These are phyloP conservation scores for Perca flavescens DNA, from an alignment of 2,113 vertebrate species.

Conservation along the genomic window DNA sequence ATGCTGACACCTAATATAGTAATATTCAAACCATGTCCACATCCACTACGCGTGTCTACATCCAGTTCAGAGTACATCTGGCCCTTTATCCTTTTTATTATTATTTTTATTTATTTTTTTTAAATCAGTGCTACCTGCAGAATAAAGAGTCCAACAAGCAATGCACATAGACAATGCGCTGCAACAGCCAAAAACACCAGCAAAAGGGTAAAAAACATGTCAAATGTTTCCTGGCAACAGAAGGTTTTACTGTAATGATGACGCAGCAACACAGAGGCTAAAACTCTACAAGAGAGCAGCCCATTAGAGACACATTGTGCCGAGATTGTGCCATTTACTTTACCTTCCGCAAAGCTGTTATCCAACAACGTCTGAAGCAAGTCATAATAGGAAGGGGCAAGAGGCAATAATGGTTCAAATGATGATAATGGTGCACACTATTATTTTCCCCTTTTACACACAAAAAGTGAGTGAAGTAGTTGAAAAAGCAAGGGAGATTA, in stretches of 20 bases:
- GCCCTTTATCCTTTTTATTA: too few relatives aligned
- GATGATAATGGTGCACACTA: background rate
- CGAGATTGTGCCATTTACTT: background rate
- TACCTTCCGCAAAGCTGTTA: background rate
- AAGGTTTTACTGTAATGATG: constrained; percentile 7
- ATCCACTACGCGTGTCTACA: background rate
- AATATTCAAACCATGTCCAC: background rate
- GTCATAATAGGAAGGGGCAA: too few relatives aligned
- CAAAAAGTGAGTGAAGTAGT: background rate
- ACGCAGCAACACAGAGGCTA: background rate
- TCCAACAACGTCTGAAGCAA: background rate
- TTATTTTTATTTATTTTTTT: background rate
- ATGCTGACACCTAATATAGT: background rate
- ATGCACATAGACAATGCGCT: background rate
- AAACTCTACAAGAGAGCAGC: background rate
- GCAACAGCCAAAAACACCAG: background rate
- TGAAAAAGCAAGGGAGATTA: background rate
- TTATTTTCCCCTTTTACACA: background rate
- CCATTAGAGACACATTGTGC: background rate
- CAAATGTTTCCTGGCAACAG: constrained; percentile 34
- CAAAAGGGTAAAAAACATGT: background rate
- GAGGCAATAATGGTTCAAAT: background rate
- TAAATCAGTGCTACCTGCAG: background rate
- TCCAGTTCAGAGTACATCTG: background rate
- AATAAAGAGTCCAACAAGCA: background rate